Evolutionary conservation across 2,888 invertebrate genomes (phyloP).

Genomic region (Spisula solida): DNA sequence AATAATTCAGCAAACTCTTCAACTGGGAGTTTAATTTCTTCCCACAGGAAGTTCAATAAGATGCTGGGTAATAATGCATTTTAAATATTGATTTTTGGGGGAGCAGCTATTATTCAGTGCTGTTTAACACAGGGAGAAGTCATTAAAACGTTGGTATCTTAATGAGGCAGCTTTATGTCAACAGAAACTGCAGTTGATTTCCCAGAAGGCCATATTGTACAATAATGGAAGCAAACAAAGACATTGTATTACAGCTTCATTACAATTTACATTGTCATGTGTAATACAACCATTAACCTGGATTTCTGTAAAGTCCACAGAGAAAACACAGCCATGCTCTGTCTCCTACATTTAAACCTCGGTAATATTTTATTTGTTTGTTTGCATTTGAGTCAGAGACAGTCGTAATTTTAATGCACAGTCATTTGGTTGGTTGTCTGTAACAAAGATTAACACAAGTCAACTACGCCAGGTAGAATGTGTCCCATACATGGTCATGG

Average conservation of each 20-base stretch:
- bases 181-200: slow-evolving; percentile 23
- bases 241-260: not conserved
- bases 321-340: not conserved
- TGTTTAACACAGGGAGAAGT: slow-evolving; percentile 1
- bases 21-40: not conserved
- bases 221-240: not conserved
- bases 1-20: not conserved
- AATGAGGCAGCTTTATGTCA: slow-evolving; percentile 13
- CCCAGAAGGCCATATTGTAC: slow-evolving; percentile 22
- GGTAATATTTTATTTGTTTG: too few species aligned
- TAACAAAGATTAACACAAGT: too few species aligned
- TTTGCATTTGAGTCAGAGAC: too few species aligned
- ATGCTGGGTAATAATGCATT: slow-evolving; percentile 13
- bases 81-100: slow-evolving; percentile 31
- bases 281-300: not conserved
- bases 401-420: too few species aligned
- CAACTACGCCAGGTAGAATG: too few species aligned
- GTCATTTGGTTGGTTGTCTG: too few species aligned
- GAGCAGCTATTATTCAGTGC: slow-evolving; percentile 5
- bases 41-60: not conserved
- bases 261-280: not conserved
- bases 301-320: not conserved
- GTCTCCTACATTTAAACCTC: too few species aligned
- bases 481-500: too few species aligned
- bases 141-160: not conserved